A percentile compares a stretch with the other conserved stretches of the same genome.
These are phyloP conservation scores for Tinamus major DNA, from an alignment of 2,797 vertebrate species.

Conservation along the genomic window DNA sequence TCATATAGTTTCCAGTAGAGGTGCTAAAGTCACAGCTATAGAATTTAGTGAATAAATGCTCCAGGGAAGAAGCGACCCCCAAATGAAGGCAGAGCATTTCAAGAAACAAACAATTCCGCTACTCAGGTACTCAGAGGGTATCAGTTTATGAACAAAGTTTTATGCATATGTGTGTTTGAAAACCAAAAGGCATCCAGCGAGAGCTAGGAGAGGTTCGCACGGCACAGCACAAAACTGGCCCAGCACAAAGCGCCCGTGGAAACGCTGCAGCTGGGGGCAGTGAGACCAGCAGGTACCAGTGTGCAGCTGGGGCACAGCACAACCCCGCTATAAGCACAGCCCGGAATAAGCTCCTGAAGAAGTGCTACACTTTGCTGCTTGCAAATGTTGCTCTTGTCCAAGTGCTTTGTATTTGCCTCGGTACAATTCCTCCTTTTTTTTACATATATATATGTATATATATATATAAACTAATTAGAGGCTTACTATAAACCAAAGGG, in stretches of 20 bases:
- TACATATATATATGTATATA: too few species aligned
- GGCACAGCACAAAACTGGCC: neutral
- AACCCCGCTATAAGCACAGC: constrained; percentile 13
- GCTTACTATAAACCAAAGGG: constrained; percentile 44
- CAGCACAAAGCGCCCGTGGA: neutral
- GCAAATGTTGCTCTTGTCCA: constrained; percentile 3
- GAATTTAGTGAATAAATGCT: neutral
- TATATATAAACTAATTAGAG: constrained; percentile 8
- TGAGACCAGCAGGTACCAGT: constrained; percentile 56
- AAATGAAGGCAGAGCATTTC: neutral
- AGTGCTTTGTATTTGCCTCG: constrained; percentile 46
- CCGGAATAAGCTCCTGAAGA: constrained; percentile 50
- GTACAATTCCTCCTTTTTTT: neutral
- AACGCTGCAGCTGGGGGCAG: neutral
- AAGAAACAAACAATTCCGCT: neutral
- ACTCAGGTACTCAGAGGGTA: neutral
- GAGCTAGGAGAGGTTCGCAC: neutral
- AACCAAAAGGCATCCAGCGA: neutral
- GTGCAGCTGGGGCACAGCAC: constrained; percentile 52
- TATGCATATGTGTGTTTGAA: neutral
- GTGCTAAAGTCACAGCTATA: constrained; percentile 42
- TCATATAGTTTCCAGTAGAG: constrained; percentile 37
- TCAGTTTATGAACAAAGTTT: neutral
- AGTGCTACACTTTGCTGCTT: constrained; percentile 40
- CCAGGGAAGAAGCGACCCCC: neutral